Base-by-base conservation (phyloP, 2,113 vertebrate species). In the Entosphenus tridentatus region DNA sequence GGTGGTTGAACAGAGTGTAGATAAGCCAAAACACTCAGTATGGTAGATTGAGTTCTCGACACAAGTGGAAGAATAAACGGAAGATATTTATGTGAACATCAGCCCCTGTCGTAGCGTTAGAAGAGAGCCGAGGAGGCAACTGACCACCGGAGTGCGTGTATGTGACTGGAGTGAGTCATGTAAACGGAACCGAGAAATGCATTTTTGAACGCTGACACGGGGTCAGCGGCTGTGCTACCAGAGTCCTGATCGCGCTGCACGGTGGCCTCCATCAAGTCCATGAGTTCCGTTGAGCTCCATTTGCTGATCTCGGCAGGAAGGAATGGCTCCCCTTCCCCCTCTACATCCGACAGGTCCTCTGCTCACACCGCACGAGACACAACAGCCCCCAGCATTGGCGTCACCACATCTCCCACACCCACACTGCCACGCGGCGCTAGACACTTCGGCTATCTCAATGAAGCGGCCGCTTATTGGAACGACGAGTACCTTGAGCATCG, bases 251-350 rank as follows among this genome's bases (percentile, higher is more conserved):
- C 87, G 0, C 80, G 72, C 74, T 93, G 87, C 0, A 57, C 67
- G 57, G 78, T 76, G 12, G 81, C 82, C 75, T 88, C 89, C 11
- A 93, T 91, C 78, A 90, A 89, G 80, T 96, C 89, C 80, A 95
- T 92, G 75, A 95, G 80, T 71, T 96, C 90, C 1, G 88, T 91
- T 72, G 90, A 96, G 75, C 80, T 92, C 90, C 90, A 96, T 73
- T 92, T 95, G 72, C 83, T 76, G 73, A 96, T 91, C 77, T 89
- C 88, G 76, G 93, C 86, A 9, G 88, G 85, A 75, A 89, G 83
- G 70, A 80, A 78, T 59, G 90, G 87, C 77, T 96, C 89, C 39
- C 39, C 39, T 39, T 39, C 39, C 39, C 39, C 39, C 39, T 39
- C 39, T 1, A 78, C 76, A 71, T 90, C 87, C 2, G 87, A 89